phyloP scores from a whole-genome alignment of 2,113 vertebrate species.

The Hyaena hyaena region DNA sequence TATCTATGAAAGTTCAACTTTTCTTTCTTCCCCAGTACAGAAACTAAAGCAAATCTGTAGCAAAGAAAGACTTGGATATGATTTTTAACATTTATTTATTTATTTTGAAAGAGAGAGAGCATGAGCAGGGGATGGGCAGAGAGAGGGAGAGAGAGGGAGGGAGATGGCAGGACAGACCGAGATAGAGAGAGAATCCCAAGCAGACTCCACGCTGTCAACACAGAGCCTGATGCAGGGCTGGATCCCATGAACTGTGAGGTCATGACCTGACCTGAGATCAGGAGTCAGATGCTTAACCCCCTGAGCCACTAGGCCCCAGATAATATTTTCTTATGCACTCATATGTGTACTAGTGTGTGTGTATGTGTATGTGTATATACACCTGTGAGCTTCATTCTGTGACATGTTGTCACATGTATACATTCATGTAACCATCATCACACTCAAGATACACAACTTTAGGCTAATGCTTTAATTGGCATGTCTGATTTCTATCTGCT shows the following conservation, averaged over 20 bases:
- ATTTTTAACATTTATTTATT: too few relatives aligned
- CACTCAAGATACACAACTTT: neutral
- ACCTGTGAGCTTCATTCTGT: neutral
- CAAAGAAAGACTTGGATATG: neutral
- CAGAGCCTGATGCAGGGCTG: too few relatives aligned
- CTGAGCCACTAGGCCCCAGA: neutral
- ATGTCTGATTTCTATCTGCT: neutral
- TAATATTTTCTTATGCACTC: neutral
- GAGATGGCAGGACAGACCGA: too few relatives aligned
- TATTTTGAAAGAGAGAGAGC: too few relatives aligned
- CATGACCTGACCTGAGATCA: too few relatives aligned
- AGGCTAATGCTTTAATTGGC: neutral
- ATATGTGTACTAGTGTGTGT: neutral
- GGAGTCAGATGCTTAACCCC: too few relatives aligned
- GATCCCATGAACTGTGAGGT: too few relatives aligned
- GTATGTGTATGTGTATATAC: accelerated
- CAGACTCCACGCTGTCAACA: too few relatives aligned
- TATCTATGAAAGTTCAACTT: neutral
- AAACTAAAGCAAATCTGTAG: neutral
- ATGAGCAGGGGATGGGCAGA: too few relatives aligned
- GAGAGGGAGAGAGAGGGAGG: too few relatives aligned
- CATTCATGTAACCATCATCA: neutral
- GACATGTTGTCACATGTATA: neutral
- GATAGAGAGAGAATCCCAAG: too few relatives aligned
- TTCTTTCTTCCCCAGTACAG: neutral